A percentile compares a stretch with the other conserved stretches of the same genome.
Conservation (phyloP, 2,113 vertebrate species). For the Symphodus melops region DNA sequence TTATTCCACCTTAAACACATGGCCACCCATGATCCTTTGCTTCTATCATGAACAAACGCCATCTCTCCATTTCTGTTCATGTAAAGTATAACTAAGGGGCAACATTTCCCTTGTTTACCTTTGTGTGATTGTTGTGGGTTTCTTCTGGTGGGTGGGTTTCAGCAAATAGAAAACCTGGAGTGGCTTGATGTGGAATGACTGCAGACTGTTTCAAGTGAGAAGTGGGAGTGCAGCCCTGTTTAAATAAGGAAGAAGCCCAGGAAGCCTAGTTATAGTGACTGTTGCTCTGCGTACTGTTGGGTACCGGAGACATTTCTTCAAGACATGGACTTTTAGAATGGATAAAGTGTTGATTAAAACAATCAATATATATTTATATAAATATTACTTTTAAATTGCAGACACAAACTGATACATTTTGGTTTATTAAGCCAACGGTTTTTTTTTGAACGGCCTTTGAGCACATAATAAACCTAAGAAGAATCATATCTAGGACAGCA, state of each 20-base stretch:
- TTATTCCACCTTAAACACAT: not conserved
- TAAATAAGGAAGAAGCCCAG: not conserved
- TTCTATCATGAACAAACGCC: not conserved
- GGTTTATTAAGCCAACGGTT: too few relatives aligned
- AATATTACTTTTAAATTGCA: too few relatives aligned
- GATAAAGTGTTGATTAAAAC: too few relatives aligned
- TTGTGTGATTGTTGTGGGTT: conserved; percentile 38
- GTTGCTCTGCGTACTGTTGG: not conserved
- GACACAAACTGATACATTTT: too few relatives aligned
- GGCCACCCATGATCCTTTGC: not conserved
- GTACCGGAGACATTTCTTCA: not conserved
- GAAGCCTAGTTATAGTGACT: not conserved
- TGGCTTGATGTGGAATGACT: conserved; percentile 1
- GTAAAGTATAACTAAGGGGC: conserved; percentile 20
- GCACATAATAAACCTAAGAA: too few relatives aligned
- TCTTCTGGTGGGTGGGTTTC: conserved; percentile 34
- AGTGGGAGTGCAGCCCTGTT: not conserved
- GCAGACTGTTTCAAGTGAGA: not conserved
- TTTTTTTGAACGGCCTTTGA: too few relatives aligned
- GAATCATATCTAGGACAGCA: too few relatives aligned
- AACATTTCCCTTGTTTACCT: conserved; percentile 38
- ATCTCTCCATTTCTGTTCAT: conserved; percentile 4
- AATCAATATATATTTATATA: too few relatives aligned
- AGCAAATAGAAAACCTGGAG: conserved; percentile 37
- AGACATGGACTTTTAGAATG: not conserved